Conservation (phyloP, 2,113 vertebrate genomes). For the Agapornis roseicollis region DNA sequence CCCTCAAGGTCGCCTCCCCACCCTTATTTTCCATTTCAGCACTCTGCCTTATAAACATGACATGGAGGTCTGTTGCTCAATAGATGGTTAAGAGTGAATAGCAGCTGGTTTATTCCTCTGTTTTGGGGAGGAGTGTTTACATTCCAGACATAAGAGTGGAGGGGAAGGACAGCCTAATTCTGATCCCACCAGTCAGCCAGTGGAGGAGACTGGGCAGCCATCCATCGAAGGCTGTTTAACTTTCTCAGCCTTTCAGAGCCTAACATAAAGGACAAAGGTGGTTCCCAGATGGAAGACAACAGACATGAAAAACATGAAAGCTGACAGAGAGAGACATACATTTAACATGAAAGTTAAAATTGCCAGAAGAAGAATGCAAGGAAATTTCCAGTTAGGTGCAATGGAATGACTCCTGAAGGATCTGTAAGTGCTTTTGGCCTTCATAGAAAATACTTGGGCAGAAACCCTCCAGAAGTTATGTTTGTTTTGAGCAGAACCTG, state of each 20-base stretch:
- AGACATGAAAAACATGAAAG: slow-evolving; percentile 21
- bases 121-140: slow-evolving; percentile 56
- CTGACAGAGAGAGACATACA: slow-evolving; percentile 15
- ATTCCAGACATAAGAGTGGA: slow-evolving; percentile 37
- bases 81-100: slow-evolving; percentile 22
- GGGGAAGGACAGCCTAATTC: slow-evolving; percentile 36
- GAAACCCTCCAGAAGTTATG: slow-evolving; percentile 39
- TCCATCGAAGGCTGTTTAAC: slow-evolving; percentile 16
- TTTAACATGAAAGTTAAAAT: slow-evolving; percentile 12
- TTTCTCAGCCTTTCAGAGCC: slow-evolving; percentile 10
- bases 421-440: slow-evolving; percentile 46
- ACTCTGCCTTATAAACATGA: slow-evolving; percentile 29
- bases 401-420: slow-evolving; percentile 29
- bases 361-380: slow-evolving; percentile 19
- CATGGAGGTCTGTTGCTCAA: slow-evolving; percentile 25
- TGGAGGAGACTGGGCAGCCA: not conserved
- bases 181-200: slow-evolving; percentile 45
- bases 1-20: not conserved
- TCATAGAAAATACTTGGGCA: slow-evolving; percentile 26
- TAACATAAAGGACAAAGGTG: slow-evolving; percentile 15
- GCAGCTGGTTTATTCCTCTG: slow-evolving; percentile 52
- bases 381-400: slow-evolving; percentile 49
- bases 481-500: slow-evolving; percentile 61
- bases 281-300: slow-evolving; percentile 48
- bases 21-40: slow-evolving; percentile 49